Percentiles rank a stretch among this genome's conserved stretches.
Evolutionary conservation across 2,888 invertebrate genomes (phyloP).

Genomic region (Trachelus troglodyta): DNA sequence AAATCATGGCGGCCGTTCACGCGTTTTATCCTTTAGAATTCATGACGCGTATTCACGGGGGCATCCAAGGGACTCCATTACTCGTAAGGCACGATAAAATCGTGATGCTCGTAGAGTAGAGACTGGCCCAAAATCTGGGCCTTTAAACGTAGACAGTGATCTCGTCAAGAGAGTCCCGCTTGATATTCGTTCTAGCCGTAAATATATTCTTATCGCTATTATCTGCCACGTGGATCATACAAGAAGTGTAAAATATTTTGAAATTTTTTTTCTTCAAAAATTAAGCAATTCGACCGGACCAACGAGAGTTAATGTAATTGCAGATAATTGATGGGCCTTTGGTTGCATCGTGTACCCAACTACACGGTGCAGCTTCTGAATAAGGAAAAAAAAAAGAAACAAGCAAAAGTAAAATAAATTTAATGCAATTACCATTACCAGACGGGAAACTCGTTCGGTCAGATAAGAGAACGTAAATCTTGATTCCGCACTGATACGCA

Average conservation of each 20-base stretch:
- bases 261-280: background rate
- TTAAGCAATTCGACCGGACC: background rate
- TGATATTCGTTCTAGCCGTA: slow-evolving; percentile 26
- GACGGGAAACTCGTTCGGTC: slow-evolving; percentile 11
- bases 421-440: slow-evolving; percentile 6
- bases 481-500: slow-evolving; percentile 16
- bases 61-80: slow-evolving; percentile 19
- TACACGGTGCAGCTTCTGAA: background rate
- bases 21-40: background rate
- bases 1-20: background rate
- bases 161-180: slow-evolving; percentile 4
- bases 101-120: slow-evolving; percentile 31
- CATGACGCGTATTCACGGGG: background rate
- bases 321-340: background rate
- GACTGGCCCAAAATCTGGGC: background rate
- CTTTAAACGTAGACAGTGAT: background rate
- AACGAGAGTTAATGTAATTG: background rate
- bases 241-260: background rate
- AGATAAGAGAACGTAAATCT: slow-evolving; percentile 21
- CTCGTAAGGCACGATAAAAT: slow-evolving; percentile 35
- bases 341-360: background rate
- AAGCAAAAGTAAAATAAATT: background rate
- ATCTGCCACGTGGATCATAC: slow-evolving; percentile 24
- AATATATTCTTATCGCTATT: slow-evolving; percentile 49
- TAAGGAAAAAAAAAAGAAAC: background rate